Conservation (phyloP, 2,113 vertebrate species). For the Kobus ellipsiprymnus region DNA sequence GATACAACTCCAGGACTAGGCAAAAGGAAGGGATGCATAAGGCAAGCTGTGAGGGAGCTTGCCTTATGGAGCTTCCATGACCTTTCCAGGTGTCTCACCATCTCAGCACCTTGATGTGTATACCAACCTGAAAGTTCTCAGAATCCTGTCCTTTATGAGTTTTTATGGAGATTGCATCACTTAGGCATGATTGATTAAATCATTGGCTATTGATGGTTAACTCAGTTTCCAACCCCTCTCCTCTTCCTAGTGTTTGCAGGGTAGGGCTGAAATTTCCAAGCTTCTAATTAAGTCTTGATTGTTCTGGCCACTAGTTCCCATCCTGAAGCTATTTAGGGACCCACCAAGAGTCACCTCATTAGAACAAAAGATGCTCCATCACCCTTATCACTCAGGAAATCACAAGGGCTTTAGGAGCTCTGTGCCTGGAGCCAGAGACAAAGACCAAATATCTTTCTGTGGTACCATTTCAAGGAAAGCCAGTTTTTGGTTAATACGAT, state of each 20-base stretch:
- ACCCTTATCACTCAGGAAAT: not conserved
- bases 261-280: not conserved
- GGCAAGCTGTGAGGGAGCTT: not conserved
- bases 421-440: not conserved
- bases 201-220: not conserved
- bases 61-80: not conserved
- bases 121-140: not conserved
- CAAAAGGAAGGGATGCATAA: not conserved
- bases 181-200: not conserved
- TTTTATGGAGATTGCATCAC: not conserved
- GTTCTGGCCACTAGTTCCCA: not conserved
- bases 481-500: not conserved
- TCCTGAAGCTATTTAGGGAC: not conserved
- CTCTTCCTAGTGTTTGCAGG: not conserved
- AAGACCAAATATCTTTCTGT: constrained; percentile 13
- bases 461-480: not conserved
- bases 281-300: not conserved
- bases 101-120: not conserved
- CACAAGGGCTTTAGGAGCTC: not conserved
- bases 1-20: not conserved
- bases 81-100: not conserved
- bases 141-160: not conserved
- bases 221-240: not conserved
- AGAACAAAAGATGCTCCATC: constrained; percentile 2
- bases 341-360: not conserved